Base-by-base conservation (phyloP, 2,113 vertebrate species). In the Pollachius pollachius region DNA sequence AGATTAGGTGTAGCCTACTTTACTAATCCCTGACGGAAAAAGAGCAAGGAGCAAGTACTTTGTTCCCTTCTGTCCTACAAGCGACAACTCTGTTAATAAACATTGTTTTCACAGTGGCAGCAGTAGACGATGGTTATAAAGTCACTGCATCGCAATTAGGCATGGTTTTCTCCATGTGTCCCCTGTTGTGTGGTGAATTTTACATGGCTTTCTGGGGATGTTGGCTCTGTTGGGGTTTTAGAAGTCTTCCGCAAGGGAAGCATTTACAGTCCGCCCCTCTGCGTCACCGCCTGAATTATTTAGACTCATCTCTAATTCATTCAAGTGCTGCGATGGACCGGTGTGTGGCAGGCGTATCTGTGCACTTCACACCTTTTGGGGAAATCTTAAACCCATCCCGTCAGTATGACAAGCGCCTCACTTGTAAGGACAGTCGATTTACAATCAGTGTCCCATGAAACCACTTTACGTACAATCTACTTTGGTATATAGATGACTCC, bases 281-380 rank as follows among this genome's bases (percentile, higher is more conserved):
- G 41, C 41, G 84, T 90, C 84, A 81, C 73, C 15, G 1, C 58
- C 79, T 93, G 68, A 90, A 92, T 91, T 87, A 93, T 93, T 92
- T 79, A 93, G 81, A 52, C 19, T 18, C 88, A 87, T 90, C 78
- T 91, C 81, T 87, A 90, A 92, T 92, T 89, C 77, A 92, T 85
- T 86, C 74, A 77, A 76, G 77, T 52, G 67, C 86, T 81, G 81
- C 74, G 64, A 76, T 30, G 37, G 78, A 72, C 72, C 60, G 69
- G 69, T 67, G 72, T 67, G 72, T 15, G 52, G 9, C 16, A 18
- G 54, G 71, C 67, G 71, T 69, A 62, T 21, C 73, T 57, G 56
- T 70, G 73, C 82, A 83, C 64, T 76, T 88, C 81, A 88, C 84
- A 85, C 82, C 76, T 81, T 84, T 81, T 27, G 18, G 78, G 60